phyloP scores from a whole-genome alignment of 2,797 vertebrate species.

The Enteromius argenteus region DNA sequence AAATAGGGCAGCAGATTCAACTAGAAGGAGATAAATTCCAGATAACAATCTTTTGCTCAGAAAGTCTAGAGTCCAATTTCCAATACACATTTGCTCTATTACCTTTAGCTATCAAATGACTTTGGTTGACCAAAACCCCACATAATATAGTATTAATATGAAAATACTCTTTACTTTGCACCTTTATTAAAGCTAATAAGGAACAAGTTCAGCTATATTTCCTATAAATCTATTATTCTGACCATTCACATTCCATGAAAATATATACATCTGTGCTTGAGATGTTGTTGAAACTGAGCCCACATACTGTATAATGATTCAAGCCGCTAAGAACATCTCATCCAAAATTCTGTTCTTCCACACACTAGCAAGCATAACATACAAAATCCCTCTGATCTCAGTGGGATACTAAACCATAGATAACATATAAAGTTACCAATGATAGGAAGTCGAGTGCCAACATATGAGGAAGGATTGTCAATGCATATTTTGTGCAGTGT shows the following conservation, averaged over 20 bases:
- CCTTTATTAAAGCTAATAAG: background rate
- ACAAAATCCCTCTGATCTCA: constrained; percentile 29
- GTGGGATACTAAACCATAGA: constrained; percentile 26
- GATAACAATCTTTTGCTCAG: constrained; percentile 18
- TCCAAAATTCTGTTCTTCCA: constrained; percentile 30
- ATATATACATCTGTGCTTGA: constrained; percentile 20
- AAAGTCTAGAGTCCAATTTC: background rate
- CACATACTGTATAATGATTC: constrained; percentile 18
- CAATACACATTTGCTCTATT: background rate
- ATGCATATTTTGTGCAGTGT: constrained; percentile 17
- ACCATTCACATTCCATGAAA: background rate
- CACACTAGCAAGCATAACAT: background rate
- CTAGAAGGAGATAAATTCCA: background rate
- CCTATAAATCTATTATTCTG: background rate
- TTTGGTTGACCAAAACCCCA: background rate
- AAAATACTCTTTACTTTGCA: constrained; percentile 3
- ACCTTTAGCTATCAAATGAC: constrained; percentile 9
- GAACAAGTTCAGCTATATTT: background rate
- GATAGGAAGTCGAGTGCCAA: constrained; percentile 6
- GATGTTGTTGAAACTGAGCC: background rate
- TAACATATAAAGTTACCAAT: constrained; percentile 19
- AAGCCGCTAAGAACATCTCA: constrained; percentile 18
- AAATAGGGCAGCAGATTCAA: background rate
- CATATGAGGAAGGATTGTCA: constrained; percentile 9
- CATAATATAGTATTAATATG: background rate